Evolutionary conservation across 1,140 invertebrate genomes (phyloP), one percentile per base, ranked within the genome.

Genomic region (Oryzaephilus surinamensis): DNA sequence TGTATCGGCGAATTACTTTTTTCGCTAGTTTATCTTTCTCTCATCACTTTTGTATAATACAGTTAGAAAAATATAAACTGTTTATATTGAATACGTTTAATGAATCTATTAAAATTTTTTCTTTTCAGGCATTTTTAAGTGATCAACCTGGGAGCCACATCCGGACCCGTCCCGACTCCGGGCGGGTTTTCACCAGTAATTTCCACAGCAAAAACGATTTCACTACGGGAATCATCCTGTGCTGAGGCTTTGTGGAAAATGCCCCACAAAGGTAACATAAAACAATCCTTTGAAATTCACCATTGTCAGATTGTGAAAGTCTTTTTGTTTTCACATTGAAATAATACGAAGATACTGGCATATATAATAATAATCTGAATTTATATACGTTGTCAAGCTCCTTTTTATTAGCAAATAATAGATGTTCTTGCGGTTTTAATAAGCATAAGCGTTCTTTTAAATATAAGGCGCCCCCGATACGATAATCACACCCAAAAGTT

Each of bases 171-270:
- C 57, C 60, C 58, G 57, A 60, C 57, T 46, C 58, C 58, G 57
- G 60, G 60, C 60, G 60, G 60, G 57, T 62, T 62, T 58, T 59
- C 60, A 36, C 57, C 58, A 41, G 55, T 62, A 28, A 41, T 62
- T 38, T 53, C 58, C 52, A 65, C 67, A 59, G 65, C 67, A 58
- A 67, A 67, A 60, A 67, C 69, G 63, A 51, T 60, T 49, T 58
- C 58, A 44, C 65, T 67, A 59, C 62, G 69, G 64, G 72, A 73
- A 58, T 58, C 69, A 62, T 69, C 69, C 61, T 73, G 69, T 64
- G 71, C 71, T 43, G 74, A 76, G 49, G 68, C 73, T 44, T 74
- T 75, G 56, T 76, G 73, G 74, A 77, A 76, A 60, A 78, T 78
- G 75, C 75, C 75, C 34, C 75, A 78, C 58, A 77, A 77, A 75